Conservation (phyloP, 2,888 invertebrate species). For the Conus canariensis region DNA sequence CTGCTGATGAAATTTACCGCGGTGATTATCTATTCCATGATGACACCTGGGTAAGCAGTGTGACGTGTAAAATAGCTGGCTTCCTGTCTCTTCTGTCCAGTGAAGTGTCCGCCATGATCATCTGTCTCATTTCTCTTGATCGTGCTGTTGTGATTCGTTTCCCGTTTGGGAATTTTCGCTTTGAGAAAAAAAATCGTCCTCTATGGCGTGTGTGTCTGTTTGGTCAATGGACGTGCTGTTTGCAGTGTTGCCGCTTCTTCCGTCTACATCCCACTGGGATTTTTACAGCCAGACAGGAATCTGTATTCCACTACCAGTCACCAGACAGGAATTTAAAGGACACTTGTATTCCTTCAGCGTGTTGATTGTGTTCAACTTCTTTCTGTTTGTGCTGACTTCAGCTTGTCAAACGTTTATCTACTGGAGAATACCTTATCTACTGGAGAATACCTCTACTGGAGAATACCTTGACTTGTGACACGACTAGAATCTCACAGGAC, state of each 20-base stretch:
- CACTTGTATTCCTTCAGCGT: slow-evolving; percentile 75
- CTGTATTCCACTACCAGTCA: slow-evolving; percentile 75
- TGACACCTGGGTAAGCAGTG: neutral
- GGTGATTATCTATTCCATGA: neutral
- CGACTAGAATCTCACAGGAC: neutral
- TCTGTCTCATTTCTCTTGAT: neutral
- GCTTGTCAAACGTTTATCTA: slow-evolving; percentile 74
- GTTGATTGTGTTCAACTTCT: slow-evolving; percentile 73
- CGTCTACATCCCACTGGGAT: slow-evolving; percentile 55
- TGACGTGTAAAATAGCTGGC: neutral
- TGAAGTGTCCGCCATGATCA: neutral
- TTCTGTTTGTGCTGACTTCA: slow-evolving; percentile 71
- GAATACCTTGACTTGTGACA: neutral
- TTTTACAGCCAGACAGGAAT: slow-evolving; percentile 71
- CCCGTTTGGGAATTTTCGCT: slow-evolving; percentile 43
- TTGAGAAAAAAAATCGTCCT: slow-evolving; percentile 59
- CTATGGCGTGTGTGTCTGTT: slow-evolving; percentile 54
- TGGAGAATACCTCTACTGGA: slow-evolving; percentile 14
- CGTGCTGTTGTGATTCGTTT: neutral
- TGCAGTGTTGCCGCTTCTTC: slow-evolving; percentile 70
- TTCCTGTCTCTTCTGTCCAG: slow-evolving; percentile 12
- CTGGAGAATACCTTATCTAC: no score
- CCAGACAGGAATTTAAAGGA: slow-evolving; percentile 70
- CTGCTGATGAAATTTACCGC: neutral
- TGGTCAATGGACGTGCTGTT: slow-evolving; percentile 68